phyloP scores from a whole-genome alignment of 2,888 invertebrate species.

The Ceraclea dissimilis region DNA sequence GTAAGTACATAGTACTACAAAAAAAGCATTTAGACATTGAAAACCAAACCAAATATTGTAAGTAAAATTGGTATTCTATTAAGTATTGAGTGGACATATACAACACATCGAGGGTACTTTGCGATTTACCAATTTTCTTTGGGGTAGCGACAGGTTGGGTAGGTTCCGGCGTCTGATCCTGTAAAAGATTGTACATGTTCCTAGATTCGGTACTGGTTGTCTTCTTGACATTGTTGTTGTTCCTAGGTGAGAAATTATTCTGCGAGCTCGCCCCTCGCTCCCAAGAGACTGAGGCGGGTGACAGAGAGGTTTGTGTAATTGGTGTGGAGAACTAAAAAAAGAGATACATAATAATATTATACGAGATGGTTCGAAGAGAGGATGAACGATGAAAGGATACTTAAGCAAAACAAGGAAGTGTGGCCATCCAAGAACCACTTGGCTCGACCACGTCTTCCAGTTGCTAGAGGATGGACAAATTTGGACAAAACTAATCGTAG shows the following conservation, averaged over 20 bases:
- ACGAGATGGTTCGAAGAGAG: too few relatives aligned
- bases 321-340: constrained; percentile 4
- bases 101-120: not conserved
- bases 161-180: constrained; percentile 12
- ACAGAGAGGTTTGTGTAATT: constrained; percentile 11
- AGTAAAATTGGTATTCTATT: too few relatives aligned
- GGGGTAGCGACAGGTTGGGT: not conserved
- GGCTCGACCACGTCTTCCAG: too few relatives aligned
- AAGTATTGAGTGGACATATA: not conserved
- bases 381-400: too few relatives aligned
- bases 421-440: too few relatives aligned
- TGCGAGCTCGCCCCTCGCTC: constrained; percentile 34
- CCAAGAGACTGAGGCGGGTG: constrained; percentile 36
- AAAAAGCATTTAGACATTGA: too few relatives aligned
- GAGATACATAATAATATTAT: too few relatives aligned
- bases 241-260: constrained; percentile 27
- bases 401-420: too few relatives aligned
- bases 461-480: too few relatives aligned
- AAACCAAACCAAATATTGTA: not conserved
- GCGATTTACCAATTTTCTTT: not conserved
- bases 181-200: constrained; percentile 34
- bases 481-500: too few relatives aligned
- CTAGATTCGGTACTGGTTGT: constrained; percentile 36
- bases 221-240: constrained; percentile 29
- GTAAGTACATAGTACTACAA: too few relatives aligned